phyloP scores from a whole-genome alignment of 1,140 invertebrate genomes.

The Solen grandis region DNA sequence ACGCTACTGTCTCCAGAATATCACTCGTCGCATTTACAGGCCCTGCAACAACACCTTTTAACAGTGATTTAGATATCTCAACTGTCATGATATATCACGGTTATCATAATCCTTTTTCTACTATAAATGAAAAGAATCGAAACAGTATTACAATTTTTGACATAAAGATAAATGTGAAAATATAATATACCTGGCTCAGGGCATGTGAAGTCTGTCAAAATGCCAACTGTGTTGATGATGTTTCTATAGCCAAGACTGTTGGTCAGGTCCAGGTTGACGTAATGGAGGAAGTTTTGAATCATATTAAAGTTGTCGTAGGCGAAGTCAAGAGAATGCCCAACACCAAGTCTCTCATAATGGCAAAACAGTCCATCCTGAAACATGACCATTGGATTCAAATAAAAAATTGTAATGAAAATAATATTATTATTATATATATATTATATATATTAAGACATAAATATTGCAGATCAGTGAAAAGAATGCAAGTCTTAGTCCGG shows the following conservation, averaged over 20 bases:
- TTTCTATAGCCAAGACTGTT: conserved; percentile 62
- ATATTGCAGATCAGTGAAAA: too few species aligned
- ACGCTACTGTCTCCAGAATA: not conserved
- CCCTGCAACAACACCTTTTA: conserved; percentile 18
- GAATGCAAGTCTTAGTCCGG: too few species aligned
- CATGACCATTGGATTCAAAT: too few species aligned
- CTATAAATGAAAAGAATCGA: too few species aligned
- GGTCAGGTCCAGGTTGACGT: conserved; percentile 62
- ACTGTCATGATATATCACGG: too few species aligned
- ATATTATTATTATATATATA: too few species aligned
- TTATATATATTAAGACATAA: too few species aligned
- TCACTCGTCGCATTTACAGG: conserved; percentile 11
- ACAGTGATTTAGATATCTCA: too few species aligned
- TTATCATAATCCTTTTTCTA: too few species aligned
- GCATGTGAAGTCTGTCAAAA: conserved; percentile 66
- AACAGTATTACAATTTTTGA: too few species aligned
- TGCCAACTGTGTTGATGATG: conserved; percentile 60
- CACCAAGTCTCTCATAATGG: conserved; percentile 64
- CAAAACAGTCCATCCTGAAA: conserved; percentile 56
- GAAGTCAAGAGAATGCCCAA: conserved; percentile 60
- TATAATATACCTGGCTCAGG: conserved; percentile 68
- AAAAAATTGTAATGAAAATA: too few species aligned
- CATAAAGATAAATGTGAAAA: too few species aligned
- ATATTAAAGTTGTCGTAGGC: conserved; percentile 49
- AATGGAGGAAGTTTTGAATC: conserved; percentile 62